These are phyloP conservation scores for Gila orcuttii DNA, from an alignment of 2,113 vertebrate species.

Conservation along the genomic window DNA sequence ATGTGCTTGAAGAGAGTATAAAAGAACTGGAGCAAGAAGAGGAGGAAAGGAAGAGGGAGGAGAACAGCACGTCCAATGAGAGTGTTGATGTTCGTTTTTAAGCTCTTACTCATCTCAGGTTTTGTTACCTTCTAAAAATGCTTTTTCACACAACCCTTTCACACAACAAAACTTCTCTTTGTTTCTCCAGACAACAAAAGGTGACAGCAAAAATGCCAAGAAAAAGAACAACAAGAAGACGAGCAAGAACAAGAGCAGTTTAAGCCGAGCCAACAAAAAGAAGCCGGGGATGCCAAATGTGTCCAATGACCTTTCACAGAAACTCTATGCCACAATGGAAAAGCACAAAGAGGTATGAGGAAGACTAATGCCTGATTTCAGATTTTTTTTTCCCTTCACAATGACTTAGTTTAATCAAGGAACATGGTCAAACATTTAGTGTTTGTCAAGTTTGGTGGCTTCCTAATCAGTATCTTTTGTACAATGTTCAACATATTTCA, in stretches of 20 bases:
- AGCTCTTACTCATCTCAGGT: not conserved
- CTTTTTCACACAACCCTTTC: not conserved
- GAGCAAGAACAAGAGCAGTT: slow-evolving; percentile 97
- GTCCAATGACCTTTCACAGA: slow-evolving; percentile 96
- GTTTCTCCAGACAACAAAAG: slow-evolving; percentile 85
- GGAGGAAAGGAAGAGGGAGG: slow-evolving; percentile 95
- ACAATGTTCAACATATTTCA: too few species aligned
- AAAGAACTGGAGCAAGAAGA: slow-evolving; percentile 98
- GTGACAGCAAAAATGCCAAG: slow-evolving; percentile 98
- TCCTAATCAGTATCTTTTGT: not conserved
- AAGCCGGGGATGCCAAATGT: slow-evolving; percentile 98
- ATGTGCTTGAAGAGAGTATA: slow-evolving; percentile 98
- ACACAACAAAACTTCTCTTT: not conserved
- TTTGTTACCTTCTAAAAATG: not conserved
- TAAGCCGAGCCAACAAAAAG: slow-evolving; percentile 96
- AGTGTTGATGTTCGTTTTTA: slow-evolving; percentile 90
- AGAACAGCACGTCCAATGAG: slow-evolving; percentile 95
- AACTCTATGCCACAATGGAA: slow-evolving; percentile 98
- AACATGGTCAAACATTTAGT: not conserved
- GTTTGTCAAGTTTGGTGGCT: not conserved
- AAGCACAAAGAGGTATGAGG: slow-evolving; percentile 94
- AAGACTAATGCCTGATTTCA: not conserved
- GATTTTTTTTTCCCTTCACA: too few species aligned
- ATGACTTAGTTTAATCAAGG: not conserved
- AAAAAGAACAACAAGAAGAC: slow-evolving; percentile 99